Percentiles rank a stretch among this genome's conserved stretches.
These are phyloP conservation scores for Serripes groenlandicus DNA, from an alignment of 2,888 invertebrate genomes.

Conservation along the genomic window DNA sequence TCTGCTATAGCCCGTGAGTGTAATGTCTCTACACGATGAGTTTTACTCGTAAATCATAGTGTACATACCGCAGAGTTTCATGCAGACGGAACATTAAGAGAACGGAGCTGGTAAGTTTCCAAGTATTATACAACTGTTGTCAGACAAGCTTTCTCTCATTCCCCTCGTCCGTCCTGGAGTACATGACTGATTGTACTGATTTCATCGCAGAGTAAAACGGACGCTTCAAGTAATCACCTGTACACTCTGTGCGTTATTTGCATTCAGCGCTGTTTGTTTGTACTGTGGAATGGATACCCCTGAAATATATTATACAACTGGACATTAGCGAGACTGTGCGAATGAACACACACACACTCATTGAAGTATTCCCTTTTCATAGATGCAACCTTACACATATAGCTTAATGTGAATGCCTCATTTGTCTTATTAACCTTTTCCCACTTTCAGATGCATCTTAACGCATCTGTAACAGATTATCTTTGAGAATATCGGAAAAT, in stretches of 20 bases:
- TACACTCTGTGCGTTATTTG: not conserved
- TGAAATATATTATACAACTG: too few species aligned
- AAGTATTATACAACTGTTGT: not conserved
- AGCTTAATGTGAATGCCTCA: not conserved
- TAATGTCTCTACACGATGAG: slow-evolving; percentile 9
- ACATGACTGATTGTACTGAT: too few species aligned
- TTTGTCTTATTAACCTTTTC: not conserved
- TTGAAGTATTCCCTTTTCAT: too few species aligned
- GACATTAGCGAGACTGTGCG: too few species aligned
- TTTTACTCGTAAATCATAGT: slow-evolving; percentile 1
- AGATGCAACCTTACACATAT: too few species aligned
- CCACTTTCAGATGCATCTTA: not conserved
- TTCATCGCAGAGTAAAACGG: not conserved
- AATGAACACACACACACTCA: too few species aligned
- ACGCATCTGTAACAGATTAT: not conserved
- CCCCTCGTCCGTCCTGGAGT: too few species aligned
- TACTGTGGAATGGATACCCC: not conserved
- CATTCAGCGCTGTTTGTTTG: not conserved
- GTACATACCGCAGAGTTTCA: not conserved
- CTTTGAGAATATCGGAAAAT: not conserved
- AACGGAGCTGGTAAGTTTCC: not conserved
- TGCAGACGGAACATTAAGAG: slow-evolving; percentile 7
- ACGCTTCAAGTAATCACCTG: not conserved
- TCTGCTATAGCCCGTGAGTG: too few species aligned
- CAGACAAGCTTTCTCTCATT: not conserved